A percentile compares a stretch with the other conserved stretches of the same genome.
Conservation (phyloP, 2,797 vertebrate species). For the Lycodopsis pacificus region DNA sequence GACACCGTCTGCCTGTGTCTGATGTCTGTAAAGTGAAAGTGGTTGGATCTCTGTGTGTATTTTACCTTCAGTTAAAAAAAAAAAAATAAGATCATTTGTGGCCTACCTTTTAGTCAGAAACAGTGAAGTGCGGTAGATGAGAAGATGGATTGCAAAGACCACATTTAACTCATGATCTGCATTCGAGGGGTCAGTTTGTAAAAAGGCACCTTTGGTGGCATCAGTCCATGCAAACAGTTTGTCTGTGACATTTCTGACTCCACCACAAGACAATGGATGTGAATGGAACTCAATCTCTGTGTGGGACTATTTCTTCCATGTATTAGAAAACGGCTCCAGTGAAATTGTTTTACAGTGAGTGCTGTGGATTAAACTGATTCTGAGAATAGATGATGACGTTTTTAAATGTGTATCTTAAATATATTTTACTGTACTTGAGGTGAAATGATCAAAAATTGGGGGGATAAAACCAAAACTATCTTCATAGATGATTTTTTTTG, state of each 20-base stretch:
- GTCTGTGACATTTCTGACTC: conserved; percentile 2
- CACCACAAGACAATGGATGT: not conserved
- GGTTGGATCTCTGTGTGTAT: conserved; percentile 6
- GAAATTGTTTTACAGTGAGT: not conserved
- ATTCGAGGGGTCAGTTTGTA: conserved; percentile 23
- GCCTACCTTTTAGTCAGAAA: conserved; percentile 6
- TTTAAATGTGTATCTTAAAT: not conserved
- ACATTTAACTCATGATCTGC: conserved; percentile 16
- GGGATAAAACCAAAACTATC: not conserved
- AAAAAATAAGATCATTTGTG: not conserved
- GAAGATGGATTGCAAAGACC: not conserved
- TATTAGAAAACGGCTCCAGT: not conserved
- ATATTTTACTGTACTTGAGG: not conserved
- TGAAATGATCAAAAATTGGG: not conserved
- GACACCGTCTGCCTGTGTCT: conserved; percentile 43
- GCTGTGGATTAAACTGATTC: conserved; percentile 4
- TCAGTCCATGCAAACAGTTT: not conserved
- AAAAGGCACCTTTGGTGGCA: not conserved
- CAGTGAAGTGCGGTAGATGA: not conserved
- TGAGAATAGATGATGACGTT: not conserved
- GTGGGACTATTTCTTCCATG: not conserved
- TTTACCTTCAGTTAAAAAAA: not conserved
- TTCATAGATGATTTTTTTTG: not conserved
- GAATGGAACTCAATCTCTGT: conserved; percentile 11
- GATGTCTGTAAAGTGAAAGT: conserved; percentile 32